These are phyloP conservation scores for Bombus pascuorum DNA, from an alignment of 1,140 invertebrate species.

Conservation along the genomic window DNA sequence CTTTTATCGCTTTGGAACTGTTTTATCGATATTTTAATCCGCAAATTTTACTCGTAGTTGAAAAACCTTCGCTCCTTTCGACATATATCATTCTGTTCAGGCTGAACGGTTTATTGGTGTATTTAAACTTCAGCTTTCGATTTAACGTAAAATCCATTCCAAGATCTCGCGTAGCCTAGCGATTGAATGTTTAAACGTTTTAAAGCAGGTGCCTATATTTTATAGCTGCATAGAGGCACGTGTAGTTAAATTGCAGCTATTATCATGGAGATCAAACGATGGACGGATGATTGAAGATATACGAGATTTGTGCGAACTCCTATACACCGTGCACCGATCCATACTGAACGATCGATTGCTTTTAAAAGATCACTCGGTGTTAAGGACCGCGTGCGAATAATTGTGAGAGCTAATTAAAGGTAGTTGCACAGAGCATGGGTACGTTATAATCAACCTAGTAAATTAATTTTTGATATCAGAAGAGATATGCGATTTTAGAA, in stretches of 20 bases:
- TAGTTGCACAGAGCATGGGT: background rate
- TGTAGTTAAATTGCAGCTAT: background rate
- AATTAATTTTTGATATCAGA: conserved; percentile 9
- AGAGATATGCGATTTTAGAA: background rate
- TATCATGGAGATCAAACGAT: conserved; percentile 6
- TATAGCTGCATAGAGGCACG: conserved; percentile 1
- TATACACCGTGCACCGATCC: conserved; percentile 1
- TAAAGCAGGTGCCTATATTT: background rate
- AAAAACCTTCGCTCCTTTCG: too few species aligned
- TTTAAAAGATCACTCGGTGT: background rate
- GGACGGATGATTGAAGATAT: background rate
- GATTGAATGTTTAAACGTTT: conserved; percentile 5
- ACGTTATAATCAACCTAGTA: conserved; percentile 19
- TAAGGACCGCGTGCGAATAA: background rate
- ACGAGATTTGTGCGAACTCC: background rate
- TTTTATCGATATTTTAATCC: conserved; percentile 1
- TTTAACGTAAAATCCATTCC: background rate
- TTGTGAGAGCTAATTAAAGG: conserved; percentile 14
- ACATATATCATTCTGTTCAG: too few species aligned
- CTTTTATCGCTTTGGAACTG: background rate
- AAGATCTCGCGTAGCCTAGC: background rate
- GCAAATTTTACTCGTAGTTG: background rate
- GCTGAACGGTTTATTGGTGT: background rate
- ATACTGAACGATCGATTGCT: background rate
- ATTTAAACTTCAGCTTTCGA: background rate